Conservation (phyloP, 2,113 vertebrate species). For the Ceuthmochares aereus region DNA sequence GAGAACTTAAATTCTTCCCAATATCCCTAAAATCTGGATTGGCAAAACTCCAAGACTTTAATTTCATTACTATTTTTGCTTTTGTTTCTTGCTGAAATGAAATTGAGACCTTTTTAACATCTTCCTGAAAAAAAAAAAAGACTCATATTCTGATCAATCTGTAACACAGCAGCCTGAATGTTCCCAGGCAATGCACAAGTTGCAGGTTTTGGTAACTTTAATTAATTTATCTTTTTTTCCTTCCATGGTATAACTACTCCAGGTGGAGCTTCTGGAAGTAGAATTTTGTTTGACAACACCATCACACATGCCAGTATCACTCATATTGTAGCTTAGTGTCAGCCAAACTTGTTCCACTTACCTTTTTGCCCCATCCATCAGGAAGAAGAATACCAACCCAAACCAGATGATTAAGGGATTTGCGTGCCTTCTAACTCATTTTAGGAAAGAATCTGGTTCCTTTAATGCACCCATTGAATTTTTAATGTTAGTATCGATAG, state of each 20-base stretch:
- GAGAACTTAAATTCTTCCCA: not conserved
- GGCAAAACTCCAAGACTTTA: not conserved
- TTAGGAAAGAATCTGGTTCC: not conserved
- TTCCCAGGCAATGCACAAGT: not conserved
- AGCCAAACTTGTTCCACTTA: constrained; percentile 35
- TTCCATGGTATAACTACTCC: not conserved
- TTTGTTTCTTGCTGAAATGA: not conserved
- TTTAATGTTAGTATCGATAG: not conserved
- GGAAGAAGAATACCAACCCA: not conserved
- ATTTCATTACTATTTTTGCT: not conserved
- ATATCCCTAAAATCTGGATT: not conserved
- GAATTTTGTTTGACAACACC: not conserved
- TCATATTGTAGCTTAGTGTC: not conserved
- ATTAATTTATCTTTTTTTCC: not conserved
- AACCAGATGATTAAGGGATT: not conserved
- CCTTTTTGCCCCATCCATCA: constrained; percentile 4
- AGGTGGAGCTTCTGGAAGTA: not conserved
- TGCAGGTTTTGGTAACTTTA: not conserved
- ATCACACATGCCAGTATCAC: not conserved
- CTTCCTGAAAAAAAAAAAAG: not conserved
- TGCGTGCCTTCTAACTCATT: not conserved
- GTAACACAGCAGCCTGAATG: not conserved
- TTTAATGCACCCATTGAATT: not conserved
- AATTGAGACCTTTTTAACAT: not conserved
- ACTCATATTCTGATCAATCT: not conserved